Base-by-base conservation (phyloP, 2,113 vertebrate genomes). In the Gallinago undulata region DNA sequence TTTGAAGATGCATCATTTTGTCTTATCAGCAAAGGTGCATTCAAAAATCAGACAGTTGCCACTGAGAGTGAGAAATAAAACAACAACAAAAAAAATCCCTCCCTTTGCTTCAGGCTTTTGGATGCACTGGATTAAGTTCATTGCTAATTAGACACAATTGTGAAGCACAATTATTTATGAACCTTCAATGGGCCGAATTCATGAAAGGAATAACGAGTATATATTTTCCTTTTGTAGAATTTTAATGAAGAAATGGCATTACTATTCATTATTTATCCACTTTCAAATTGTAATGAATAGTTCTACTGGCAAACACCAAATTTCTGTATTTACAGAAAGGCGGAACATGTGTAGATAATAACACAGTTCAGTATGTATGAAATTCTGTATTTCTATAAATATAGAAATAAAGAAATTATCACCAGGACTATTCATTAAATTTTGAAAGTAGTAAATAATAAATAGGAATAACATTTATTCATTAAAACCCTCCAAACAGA, bases 241-340 rank as follows among this genome's bases (percentile, higher is more conserved):
- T 96, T 97, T 97, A 97, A 97, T 97, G 97, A 98, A 97, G 95
- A 94, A 97, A 96, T 95, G 85, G 75, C 94, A 96, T 95, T 94
- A 91, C 91, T 85, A 94, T 96, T 96, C 95, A 97, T 97, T 98
- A 97, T 98, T 96, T 97, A 96, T 97, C 96, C 96, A 97, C 90
- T 98, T 97, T 97, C 93, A 97, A 97, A 97, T 95, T 94, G 92
- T 95, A 97, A 95, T 97, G 95, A 98, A 97, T 97, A 96, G 94
- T 97, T 97, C 93, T 93, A 91, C 87, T 84, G 89, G 97, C 96
- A 97, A 98, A 96, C 96, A 97, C 96, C 96, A 97, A 96, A 97
- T 97, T 97, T 97, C 94, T 94, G 69, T 98, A 96, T 97, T 97
- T 98, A 96, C 93, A 96, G 95, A 97, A 97, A 97, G 90, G 91